phyloP scores from a whole-genome alignment of 2,888 invertebrate species.

The Lasioglossum malachurum region DNA sequence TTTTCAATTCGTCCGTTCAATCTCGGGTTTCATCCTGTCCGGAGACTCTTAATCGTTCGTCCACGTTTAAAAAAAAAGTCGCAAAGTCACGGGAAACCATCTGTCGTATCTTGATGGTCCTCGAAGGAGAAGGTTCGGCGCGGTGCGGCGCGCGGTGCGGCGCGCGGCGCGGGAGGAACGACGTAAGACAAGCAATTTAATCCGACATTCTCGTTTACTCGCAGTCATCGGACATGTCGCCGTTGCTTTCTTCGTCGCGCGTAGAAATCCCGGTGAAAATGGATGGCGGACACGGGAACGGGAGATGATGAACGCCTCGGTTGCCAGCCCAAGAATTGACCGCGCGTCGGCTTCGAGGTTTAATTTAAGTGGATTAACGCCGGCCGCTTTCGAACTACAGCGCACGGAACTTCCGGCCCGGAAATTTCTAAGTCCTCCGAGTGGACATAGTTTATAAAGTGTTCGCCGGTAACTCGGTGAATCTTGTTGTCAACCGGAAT shows the following conservation, averaged over 20 bases:
- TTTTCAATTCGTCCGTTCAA: conserved; percentile 47
- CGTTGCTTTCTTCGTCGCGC: conserved; percentile 34
- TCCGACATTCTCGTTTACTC: conserved; percentile 63
- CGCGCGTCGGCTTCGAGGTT: neutral
- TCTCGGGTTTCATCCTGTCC: conserved; percentile 42
- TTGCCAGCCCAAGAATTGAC: neutral
- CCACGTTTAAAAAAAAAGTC: conserved; percentile 61
- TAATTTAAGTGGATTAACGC: conserved; percentile 17
- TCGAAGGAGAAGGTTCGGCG: neutral
- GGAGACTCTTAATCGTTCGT: conserved; percentile 53
- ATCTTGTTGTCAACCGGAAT: neutral
- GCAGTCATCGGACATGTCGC: conserved; percentile 45
- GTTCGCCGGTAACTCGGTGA: conserved; percentile 1
- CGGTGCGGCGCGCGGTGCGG: neutral
- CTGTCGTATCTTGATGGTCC: conserved; percentile 32
- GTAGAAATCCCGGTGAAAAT: conserved; percentile 24
- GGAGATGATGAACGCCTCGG: conserved; percentile 26
- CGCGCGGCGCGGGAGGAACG: neutral
- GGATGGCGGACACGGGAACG: conserved; percentile 16
- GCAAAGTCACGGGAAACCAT: conserved; percentile 63
- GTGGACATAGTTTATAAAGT: neutral
- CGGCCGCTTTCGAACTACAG: neutral
- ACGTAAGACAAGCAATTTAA: conserved; percentile 67
- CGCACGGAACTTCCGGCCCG: neutral
- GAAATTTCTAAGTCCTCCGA: conserved; percentile 3